These are phyloP conservation scores for Drosophila sechellia DNA, from an alignment of 1,140 invertebrate species.

Conservation along the genomic window DNA sequence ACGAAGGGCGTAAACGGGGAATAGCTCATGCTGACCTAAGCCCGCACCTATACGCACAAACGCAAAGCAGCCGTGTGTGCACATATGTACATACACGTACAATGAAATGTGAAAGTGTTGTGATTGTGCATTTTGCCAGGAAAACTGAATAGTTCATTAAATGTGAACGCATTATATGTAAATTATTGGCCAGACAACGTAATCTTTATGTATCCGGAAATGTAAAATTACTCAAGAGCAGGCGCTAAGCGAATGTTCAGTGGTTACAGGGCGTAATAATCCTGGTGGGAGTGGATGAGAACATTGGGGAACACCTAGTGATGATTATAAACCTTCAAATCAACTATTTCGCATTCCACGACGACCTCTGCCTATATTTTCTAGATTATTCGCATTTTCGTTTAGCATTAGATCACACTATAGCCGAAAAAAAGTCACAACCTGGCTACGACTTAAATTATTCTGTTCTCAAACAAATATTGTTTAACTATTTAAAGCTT, in stretches of 20 bases:
- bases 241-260: neutral
- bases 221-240: neutral
- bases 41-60: constrained; percentile 45
- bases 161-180: constrained; percentile 6
- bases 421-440: neutral
- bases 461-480: too few species aligned
- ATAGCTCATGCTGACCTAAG: constrained; percentile 70
- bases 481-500: neutral
- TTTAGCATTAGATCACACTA: neutral
- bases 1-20: neutral
- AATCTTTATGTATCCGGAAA: neutral
- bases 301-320: neutral
- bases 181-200: constrained; percentile 7
- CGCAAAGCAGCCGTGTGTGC: constrained; percentile 13
- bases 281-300: neutral
- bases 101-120: constrained; percentile 76
- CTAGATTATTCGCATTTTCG: neutral
- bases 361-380: neutral
- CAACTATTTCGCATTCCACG: neutral
- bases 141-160: constrained; percentile 32
- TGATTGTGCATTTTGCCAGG: constrained; percentile 54
- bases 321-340: neutral
- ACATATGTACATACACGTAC: constrained; percentile 10
- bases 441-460: too few species aligned
- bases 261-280: neutral